Conservation (phyloP, 2,113 vertebrate genomes). For the Notothenia rossii region DNA sequence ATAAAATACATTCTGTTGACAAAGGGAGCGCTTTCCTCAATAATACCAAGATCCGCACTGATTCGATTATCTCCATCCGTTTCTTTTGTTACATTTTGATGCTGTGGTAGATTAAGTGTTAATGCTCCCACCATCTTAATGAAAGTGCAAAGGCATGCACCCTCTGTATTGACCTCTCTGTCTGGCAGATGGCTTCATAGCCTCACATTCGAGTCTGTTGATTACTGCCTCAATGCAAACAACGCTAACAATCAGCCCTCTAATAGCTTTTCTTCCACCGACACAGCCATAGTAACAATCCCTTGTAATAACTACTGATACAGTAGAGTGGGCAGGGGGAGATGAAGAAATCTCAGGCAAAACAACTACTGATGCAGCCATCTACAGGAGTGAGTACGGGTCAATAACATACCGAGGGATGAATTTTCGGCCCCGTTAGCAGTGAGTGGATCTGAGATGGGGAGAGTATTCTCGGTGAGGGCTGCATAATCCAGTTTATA, state of each 20-base stretch:
- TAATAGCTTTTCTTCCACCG: constrained; percentile 60
- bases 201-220: constrained; percentile 24
- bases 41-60: constrained; percentile 4
- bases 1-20: constrained; percentile 35
- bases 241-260: constrained; percentile 68
- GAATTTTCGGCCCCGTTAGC: constrained; percentile 55
- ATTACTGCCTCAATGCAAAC: constrained; percentile 73
- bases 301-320: constrained; percentile 72
- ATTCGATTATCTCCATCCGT: constrained; percentile 34
- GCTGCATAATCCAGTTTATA: constrained; percentile 48
- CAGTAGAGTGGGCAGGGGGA: constrained; percentile 62
- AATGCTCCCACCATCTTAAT: constrained; percentile 37
- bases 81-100: constrained; percentile 21
- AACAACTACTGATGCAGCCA: constrained; percentile 59
- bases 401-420: constrained; percentile 68
- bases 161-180: constrained; percentile 55
- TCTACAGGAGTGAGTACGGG: constrained; percentile 49
- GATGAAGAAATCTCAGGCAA: constrained; percentile 57
- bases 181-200: constrained; percentile 61
- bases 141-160: constrained; percentile 45
- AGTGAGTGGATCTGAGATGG: constrained; percentile 46
- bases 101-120: constrained; percentile 20
- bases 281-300: constrained; percentile 62
- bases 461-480: constrained; percentile 42
- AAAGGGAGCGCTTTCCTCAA: constrained; percentile 32